Evolutionary conservation across 2,113 vertebrate genomes (phyloP).

Genomic region (Irena cyanogastra): DNA sequence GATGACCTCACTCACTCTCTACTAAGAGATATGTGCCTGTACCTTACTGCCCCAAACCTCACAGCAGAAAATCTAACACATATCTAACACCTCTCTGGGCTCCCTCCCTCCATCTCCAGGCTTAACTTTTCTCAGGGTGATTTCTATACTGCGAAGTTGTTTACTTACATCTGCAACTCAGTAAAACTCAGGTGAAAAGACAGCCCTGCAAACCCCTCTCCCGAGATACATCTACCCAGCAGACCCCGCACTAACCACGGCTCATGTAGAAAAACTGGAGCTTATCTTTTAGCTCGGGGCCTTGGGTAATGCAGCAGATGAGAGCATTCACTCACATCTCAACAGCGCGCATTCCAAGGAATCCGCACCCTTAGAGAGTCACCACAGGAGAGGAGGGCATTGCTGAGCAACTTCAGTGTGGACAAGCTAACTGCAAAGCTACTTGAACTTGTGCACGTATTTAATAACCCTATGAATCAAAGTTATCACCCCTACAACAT

Average conservation of each 20-base stretch:
- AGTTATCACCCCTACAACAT: background rate
- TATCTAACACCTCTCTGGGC: accelerated
- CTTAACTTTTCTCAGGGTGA: background rate
- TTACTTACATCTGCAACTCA: background rate
- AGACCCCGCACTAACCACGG: background rate
- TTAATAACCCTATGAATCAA: background rate
- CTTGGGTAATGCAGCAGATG: background rate
- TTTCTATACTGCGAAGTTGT: background rate
- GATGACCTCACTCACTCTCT: background rate
- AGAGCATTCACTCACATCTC: background rate
- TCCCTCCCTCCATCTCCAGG: background rate
- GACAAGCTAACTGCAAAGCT: background rate
- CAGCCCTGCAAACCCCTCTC: background rate
- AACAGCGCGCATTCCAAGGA: accelerated
- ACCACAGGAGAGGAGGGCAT: background rate
- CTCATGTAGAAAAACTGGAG: background rate
- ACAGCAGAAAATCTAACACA: background rate
- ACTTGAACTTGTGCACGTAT: background rate
- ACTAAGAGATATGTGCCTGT: background rate
- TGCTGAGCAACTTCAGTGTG: background rate
- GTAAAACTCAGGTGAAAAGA: background rate
- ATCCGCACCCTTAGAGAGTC: background rate
- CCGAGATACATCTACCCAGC: background rate
- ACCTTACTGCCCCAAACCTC: background rate
- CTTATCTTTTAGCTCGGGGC: background rate